Evolutionary conservation across 2,113 vertebrate species (phyloP), one percentile per base, ranked within the genome.

Genomic region (Erythrocebus patas): DNA sequence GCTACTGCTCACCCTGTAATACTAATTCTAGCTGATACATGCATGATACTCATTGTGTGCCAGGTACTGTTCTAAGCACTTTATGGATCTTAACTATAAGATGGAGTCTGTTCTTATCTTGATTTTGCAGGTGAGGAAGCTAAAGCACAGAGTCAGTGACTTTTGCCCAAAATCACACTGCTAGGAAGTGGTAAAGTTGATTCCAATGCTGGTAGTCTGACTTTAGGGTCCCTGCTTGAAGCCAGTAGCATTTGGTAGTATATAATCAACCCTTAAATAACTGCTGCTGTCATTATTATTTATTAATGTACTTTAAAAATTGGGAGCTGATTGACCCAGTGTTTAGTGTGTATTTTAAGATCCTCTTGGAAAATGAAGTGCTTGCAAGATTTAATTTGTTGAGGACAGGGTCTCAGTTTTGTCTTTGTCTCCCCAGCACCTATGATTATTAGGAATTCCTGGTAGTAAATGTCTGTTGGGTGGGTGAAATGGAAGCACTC

Each of bases 11-110:
- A 50, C 17, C 43, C 57, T 4, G 0, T 20, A 27, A 16, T 50
- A 43, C 20, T 70, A 52, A 43, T 9, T 30, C 32, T 5, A 38
- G 70, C 25, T 48, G 50, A 45, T 22, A 75, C n/a, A 25, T 7
- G 1, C 13, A 30, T 52, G 27, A 40, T 0, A 0, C 45, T 85
- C 18, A 3, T 23, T 35, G 2, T 16, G 27, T 70, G 32, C 40
- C 3, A 8, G 17, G n/a, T 22, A 55, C 48, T 61, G 11, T 82
- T 43, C 93, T 78, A 17, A 73, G 82, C n/a, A 32, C 55, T 61
- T 48, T 48, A 23, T 45, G 89, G 43, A 35, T 76, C 76, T 57
- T 50, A 20, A 91, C 66, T 90, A 2, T 79, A 43, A 66, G 35
- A 35, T 6, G 10, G 61, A 68, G 11, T 78, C 59, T 91, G 13